Base-by-base conservation (phyloP, 2,888 invertebrate genomes). In the Tenthredo scrophulariae region DNA sequence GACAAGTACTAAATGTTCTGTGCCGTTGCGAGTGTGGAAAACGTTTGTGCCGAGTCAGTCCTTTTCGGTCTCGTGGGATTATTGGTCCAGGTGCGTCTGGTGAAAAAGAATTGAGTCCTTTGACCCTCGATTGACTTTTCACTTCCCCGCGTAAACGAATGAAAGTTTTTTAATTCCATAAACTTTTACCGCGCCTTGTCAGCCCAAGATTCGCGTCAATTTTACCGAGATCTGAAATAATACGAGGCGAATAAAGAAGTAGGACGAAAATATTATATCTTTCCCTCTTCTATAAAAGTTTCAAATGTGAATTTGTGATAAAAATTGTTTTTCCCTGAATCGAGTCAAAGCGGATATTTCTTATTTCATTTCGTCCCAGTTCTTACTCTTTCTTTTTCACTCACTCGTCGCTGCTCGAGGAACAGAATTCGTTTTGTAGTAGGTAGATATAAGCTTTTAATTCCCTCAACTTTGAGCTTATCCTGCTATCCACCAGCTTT, bases 131-230 rank as follows among this genome's bases (percentile, higher is more conserved):
- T 67, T 18, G 29, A 50, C 26, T 77, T 50, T 77, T 54, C 50
- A 33, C 77, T 77, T 54, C 9, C 33, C 33, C 37, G 26, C n/a
- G 15, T 54, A 40, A 77, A 50, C 10, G 50, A 33, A 54, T 29
- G 77, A 46, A 77, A 77, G 22, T 77, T 77, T 77, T 77, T 77
- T 77, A 77, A 77, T 77, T 77, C 77, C 22, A 9, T 26, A 18
- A 77, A 54, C n/a, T 77, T 77, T 50, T 7, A 29, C 6, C 29
- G 26, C 26, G 29, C 29, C 75, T n/a, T 13, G 22, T 10, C n/a
- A 18, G n/a, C 13, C 15, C 10, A 7, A 22, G n/a, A 67, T 33
- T 26, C 26, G 13, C 43, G 43, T 22, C 9, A 43, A 18, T 43
- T 74, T 22, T n/a, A n/a, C 18, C 67, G 26, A 62, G 62, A 33